Conservation (phyloP, 2,888 invertebrate genomes). For the Automeris io region DNA sequence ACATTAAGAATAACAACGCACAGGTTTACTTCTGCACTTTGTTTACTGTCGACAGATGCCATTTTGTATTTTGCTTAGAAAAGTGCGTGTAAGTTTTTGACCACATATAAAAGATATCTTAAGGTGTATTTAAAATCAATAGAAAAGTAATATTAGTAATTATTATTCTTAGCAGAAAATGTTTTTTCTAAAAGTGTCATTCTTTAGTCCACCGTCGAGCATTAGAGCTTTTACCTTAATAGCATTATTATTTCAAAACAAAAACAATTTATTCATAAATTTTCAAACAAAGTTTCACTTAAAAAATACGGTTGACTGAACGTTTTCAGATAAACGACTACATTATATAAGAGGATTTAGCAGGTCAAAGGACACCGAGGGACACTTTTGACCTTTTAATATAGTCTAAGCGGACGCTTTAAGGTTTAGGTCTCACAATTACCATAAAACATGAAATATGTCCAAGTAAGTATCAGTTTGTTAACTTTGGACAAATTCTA, state of each 20-base stretch:
- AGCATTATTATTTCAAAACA: no score
- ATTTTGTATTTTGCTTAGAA: no score
- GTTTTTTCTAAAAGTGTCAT: no score
- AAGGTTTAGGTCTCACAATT: constrained; percentile 9
- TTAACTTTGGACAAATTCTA: background rate
- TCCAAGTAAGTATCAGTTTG: background rate
- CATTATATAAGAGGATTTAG: constrained; percentile 36
- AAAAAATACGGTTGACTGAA: constrained; percentile 21
- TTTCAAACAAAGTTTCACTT: constrained; percentile 23
- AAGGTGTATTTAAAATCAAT: no score
- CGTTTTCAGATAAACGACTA: constrained; percentile 20
- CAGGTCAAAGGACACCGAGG: constrained; percentile 30
- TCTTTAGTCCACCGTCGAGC: background rate
- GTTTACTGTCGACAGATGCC: no score
- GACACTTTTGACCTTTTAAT: constrained; percentile 26
- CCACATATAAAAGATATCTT: no score
- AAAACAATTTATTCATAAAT: constrained; percentile 12
- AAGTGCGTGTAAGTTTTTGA: no score
- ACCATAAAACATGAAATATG: background rate
- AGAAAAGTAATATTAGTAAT: no score
- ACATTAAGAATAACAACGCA: no score
- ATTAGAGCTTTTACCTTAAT: no score
- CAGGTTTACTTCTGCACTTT: no score
- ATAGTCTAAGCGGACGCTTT: constrained; percentile 19
- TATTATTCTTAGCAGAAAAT: no score